Base-by-base conservation (phyloP, 2,888 invertebrate species). In the Pseudococcus viburni region DNA sequence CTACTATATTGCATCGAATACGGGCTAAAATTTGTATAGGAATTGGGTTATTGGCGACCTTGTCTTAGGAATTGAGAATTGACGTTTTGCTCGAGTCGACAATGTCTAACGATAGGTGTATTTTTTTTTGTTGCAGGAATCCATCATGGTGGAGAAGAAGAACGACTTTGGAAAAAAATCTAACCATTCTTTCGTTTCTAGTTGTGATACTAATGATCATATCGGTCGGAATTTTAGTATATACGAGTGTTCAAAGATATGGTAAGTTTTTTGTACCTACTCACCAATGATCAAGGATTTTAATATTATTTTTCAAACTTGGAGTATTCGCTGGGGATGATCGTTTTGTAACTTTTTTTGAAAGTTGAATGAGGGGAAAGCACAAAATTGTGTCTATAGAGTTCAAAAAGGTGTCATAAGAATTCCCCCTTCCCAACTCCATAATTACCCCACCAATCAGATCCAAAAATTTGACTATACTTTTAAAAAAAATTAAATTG, bases 131-230 rank as follows among this genome's bases (percentile, higher is more conserved):
- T 68, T 26, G 26, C 92, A 95, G 95, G 93, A 95, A 95, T 92
- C 95, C 95, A 90, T 95, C 95, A 92, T 96, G 96, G 96, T 96
- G 96, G 96, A 94, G 94, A 90, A 93, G 95, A 89, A 93, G 96
- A 90, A 95, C 95, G 68, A 93, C 94, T 90, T 92, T 95, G 93
- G 96, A 96, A 92, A 93, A 95, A 90, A 93, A 94, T 80, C 92
- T 96, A 90, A 94, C 95, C 89, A 91, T 94, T 88, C 91, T 94
- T 15, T 80, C 88, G 7, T 88, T 83, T 55, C 19, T 88, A 33
- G 51, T 88, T n/a, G 93, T 94, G 89, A 92, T 94, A 88, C 93
- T 94, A 68, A 92, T 95, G 90, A 93, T 94, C 89, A 92, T 94
- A 90, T 94, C 94, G 22, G 92, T 95, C 89, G 88, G 88, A 87